Evolutionary conservation across 2,797 vertebrate species (phyloP).

Genomic region (Sebastes alutus): DNA sequence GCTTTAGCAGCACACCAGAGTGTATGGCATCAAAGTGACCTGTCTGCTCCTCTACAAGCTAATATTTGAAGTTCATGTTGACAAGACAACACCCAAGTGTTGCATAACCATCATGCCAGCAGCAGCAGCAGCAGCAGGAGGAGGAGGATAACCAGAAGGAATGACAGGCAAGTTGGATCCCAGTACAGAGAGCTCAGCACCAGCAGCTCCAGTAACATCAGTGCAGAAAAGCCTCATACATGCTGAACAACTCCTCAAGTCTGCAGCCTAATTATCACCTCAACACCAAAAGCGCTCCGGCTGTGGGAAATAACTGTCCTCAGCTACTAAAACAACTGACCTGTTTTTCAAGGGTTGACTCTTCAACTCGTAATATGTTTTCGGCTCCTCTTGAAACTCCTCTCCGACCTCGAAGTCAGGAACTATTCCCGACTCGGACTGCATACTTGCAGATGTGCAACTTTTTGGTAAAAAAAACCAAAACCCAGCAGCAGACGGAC

Average conservation of each 20-base stretch:
- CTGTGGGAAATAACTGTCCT: constrained; percentile 74
- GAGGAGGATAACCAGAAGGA: constrained; percentile 54
- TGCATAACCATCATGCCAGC: constrained; percentile 77
- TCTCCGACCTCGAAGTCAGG: constrained; percentile 95
- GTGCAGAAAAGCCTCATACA: not conserved
- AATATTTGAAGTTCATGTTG: constrained; percentile 81
- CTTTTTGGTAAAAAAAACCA: constrained; percentile 21
- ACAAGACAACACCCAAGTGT: constrained; percentile 83
- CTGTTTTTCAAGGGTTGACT: constrained; percentile 96
- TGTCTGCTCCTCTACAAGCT: constrained; percentile 52
- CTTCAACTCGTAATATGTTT: constrained; percentile 97
- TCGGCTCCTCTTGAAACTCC: constrained; percentile 95
- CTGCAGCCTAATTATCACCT: constrained; percentile 55
- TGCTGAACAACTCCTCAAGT: constrained; percentile 2
- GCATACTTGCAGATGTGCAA: constrained; percentile 84
- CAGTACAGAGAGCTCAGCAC: constrained; percentile 15
- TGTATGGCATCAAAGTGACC: constrained; percentile 43
- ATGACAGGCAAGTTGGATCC: constrained; percentile 32
- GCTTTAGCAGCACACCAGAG: not conserved
- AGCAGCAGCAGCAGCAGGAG: not conserved
- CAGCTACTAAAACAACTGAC: constrained; percentile 80
- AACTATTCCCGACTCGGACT: constrained; percentile 96
- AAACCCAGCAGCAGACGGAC: constrained; percentile 21
- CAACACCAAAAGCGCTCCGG: constrained; percentile 57
- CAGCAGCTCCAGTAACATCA: constrained; percentile 19